These are phyloP conservation scores for Aquatica leii DNA, from an alignment of 2,888 invertebrate species.

Conservation along the genomic window DNA sequence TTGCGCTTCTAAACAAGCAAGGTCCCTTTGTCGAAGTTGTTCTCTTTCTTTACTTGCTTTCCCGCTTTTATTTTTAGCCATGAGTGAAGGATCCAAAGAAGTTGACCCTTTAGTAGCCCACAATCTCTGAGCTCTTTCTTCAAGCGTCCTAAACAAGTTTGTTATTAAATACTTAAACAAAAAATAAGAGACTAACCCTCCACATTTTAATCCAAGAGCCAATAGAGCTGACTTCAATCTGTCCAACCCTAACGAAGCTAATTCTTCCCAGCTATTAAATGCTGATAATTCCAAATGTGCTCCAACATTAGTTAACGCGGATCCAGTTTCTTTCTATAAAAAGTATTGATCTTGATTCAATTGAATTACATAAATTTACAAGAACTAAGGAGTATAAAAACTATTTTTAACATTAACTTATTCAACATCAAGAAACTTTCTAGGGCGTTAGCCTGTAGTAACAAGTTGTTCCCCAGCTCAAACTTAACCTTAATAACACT, in stretches of 20 bases:
- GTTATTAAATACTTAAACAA: constrained; percentile 6
- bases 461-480: too few species aligned
- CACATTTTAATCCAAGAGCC: constrained; percentile 97
- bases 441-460: too few species aligned
- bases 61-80: constrained; percentile 89
- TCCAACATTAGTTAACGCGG: constrained; percentile 92
- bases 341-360: neutral
- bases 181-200: constrained; percentile 69
- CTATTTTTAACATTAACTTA: neutral
- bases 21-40: constrained; percentile 80
- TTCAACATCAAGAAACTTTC: too few species aligned
- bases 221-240: constrained; percentile 96
- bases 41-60: constrained; percentile 70
- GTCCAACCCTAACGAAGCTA: constrained; percentile 96
- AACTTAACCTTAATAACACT: too few species aligned
- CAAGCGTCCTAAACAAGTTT: constrained; percentile 73
- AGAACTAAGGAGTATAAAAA: constrained; percentile 10
- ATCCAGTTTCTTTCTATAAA: constrained; percentile 86
- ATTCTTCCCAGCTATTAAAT: constrained; percentile 96
- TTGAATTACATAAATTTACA: neutral
- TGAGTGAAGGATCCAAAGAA: constrained; percentile 88
- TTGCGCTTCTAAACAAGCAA: constrained; percentile 88
- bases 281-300: constrained; percentile 98
- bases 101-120: constrained; percentile 96
- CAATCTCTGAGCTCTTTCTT: constrained; percentile 95